These are phyloP conservation scores for Spongia lamella DNA, from an alignment of 37 sponge, comb jelly and placozoan genomes.

Conservation along the genomic window DNA sequence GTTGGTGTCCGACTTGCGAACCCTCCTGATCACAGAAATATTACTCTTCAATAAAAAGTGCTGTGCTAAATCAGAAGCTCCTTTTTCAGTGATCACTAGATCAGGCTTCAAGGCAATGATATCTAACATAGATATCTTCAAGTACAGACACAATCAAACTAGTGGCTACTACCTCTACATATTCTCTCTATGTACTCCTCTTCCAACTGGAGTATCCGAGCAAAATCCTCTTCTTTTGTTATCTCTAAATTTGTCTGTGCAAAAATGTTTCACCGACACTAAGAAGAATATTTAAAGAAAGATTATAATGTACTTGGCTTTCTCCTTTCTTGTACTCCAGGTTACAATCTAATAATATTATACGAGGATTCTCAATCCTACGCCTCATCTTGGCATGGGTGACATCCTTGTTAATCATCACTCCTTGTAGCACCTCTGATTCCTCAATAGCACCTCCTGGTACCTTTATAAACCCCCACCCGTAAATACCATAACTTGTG, in stretches of 20 bases:
- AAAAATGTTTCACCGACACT: not conserved
- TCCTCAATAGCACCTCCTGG: conserved; percentile 94
- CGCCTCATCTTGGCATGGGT: conserved; percentile 93
- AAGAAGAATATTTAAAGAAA: no score
- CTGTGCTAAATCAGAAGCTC: conserved; percentile 95
- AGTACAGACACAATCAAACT: no score
- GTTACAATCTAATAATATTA: conserved; percentile 90
- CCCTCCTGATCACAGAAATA: conserved; percentile 86
- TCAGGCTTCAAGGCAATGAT: conserved; percentile 95
- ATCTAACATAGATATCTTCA: conserved; percentile 21
- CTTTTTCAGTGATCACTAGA: conserved; percentile 96
- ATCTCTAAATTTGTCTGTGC: conserved; percentile 80
- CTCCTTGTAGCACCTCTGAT: conserved; percentile 82
- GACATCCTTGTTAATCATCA: conserved; percentile 97
- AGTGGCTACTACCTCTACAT: conserved; percentile 48
- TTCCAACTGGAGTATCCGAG: conserved; percentile 83
- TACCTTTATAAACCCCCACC: conserved; percentile 25
- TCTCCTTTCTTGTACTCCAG: conserved; percentile 99
- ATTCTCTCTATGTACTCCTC: conserved; percentile 87
- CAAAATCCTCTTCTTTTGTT: conserved; percentile 68
- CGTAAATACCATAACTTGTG: not conserved
- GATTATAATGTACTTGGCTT: conserved; percentile 79
- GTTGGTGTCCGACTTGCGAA: conserved; percentile 94
- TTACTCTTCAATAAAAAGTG: conserved; percentile 91
- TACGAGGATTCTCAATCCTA: conserved; percentile 89